These are phyloP conservation scores for Cyphomyrus discorhynchus DNA, from an alignment of 2,113 vertebrate genomes.

Conservation along the genomic window DNA sequence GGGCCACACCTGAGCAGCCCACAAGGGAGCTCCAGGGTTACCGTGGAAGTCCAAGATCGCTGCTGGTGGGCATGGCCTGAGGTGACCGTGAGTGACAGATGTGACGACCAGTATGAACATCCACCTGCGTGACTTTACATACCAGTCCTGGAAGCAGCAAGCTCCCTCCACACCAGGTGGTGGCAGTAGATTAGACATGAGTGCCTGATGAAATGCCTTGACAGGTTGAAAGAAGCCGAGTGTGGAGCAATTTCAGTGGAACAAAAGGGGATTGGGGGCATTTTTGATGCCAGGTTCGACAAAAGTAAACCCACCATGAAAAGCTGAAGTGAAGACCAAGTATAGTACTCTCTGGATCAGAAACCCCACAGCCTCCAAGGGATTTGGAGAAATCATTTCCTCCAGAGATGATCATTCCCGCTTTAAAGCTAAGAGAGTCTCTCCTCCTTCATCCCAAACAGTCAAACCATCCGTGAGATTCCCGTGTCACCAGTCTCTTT, in stretches of 20 bases:
- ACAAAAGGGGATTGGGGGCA: background rate
- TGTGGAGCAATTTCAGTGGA: background rate
- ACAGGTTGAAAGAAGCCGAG: slow-evolving; percentile 10
- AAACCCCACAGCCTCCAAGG: background rate
- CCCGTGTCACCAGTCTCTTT: background rate
- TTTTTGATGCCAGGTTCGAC: background rate
- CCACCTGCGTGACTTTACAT: slow-evolving; percentile 13
- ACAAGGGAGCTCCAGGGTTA: slow-evolving; percentile 10
- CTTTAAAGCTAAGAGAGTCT: background rate
- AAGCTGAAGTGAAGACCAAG: background rate
- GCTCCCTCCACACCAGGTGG: slow-evolving; percentile 18
- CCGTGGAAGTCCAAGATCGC: background rate
- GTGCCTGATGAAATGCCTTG: slow-evolving; percentile 26
- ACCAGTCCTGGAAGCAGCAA: slow-evolving; percentile 4
- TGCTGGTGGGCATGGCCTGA: background rate
- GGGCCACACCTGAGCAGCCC: slow-evolving; percentile 8
- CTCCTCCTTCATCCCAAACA: background rate
- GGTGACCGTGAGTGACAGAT: background rate
- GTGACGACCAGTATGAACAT: slow-evolving; percentile 37
- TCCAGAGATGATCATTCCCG: background rate
- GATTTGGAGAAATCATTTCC: background rate
- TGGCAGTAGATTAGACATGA: slow-evolving; percentile 28
- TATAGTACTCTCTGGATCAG: background rate
- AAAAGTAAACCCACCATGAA: background rate
- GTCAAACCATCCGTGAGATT: background rate